Base-by-base conservation (phyloP, 2,888 invertebrate genomes). In the Microplitis manilae region DNA sequence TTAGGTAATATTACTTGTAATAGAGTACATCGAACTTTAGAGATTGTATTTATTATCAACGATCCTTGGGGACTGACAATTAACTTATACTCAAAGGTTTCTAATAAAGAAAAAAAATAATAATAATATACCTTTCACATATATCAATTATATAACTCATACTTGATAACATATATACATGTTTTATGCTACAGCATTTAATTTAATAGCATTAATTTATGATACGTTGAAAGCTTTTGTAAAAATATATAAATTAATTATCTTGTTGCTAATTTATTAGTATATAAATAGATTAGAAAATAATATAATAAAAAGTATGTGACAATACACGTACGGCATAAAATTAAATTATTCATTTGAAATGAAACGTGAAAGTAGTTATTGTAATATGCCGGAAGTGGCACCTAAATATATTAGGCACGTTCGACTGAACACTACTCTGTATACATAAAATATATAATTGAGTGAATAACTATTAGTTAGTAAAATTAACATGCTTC, bases 291-390 rank as follows among this genome's bases (percentile, higher is more conserved):
- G 50, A 50, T 50, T 50, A 50, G 50, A 50, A 50, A 50, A 50
- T 50, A 50, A 50, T 2, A 30, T 30, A 30, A 9, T 13, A 50
- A 50, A 13, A 50, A 50, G 13, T 9, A 9, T 8, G 64, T n/a
- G 41, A 60, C 68, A 77, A 68, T 70, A 79, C 79, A 30, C 73
- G 75, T 68, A 60, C 13, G 71, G 62, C 74, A 67, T 60, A 62
- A 30, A 61, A 61, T 15, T 41, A 72, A 79, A 72, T 68, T 73
- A 79, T 76, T 39, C 69, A 64, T 38, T 73, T 73, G 81, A 82
- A 86, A 85, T 84, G 83, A 82, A 86, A 85, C 85, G 86, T 86
- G 88, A 88, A 88, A 87, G 87, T 86, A 84, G 83, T 83, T 79
- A 50, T 81, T 82, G 80, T 81, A 79, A 82, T 80, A 80, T 79